Base-by-base conservation (phyloP, 2,797 vertebrate genomes). In the Crenichthys baileyi region DNA sequence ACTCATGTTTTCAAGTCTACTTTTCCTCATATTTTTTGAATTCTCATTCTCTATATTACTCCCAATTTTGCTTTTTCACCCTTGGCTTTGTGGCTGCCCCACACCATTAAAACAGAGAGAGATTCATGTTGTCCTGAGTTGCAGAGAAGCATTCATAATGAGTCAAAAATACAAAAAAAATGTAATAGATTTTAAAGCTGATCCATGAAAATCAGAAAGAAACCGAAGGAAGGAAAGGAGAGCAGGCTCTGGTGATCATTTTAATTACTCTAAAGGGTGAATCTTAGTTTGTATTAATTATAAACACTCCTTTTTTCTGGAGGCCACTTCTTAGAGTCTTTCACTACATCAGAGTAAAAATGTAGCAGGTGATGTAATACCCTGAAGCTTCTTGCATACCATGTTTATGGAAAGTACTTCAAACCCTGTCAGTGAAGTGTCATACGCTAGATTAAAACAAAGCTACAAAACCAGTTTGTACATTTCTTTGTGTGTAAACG, bases 1-100 rank as follows among this genome's bases (percentile, higher is more conserved):
- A 84, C 36, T 55, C 29, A 51, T 73, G 55, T 84, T 46, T 70
- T 86, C 78, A 85, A 84, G 89, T 86, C 79, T 74, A 65, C 31
- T 74, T 22, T 24, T 26, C 72, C 72, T 83, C 73, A 8, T 77
- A 80, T 72, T 63, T 44, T 76, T 46, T 83, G 60, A 56, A 78
- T 78, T 67, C 72, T 83, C 53, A 13, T 56, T 77, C 77, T 70
- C 65, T 84, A 73, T 68, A 60, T 79, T 11, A 1, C 75, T 71
- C 53, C 70, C 72, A 56, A 55, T 76, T 26, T 7, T 4, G 18
- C 18, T n/a, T 74, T 22, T 77, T 50, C 68, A 77, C 48, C 74
- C 81, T 72, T 75, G 77, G 68, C 85, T 80, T 70, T 73, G 67
- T 60, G 74, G 75, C 73, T 81, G 41, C 81, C 75, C 80, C 13